Evolutionary conservation across 2,888 invertebrate genomes (phyloP), one percentile per base, ranked within the genome.

Genomic region (Ametastegia equiseti): DNA sequence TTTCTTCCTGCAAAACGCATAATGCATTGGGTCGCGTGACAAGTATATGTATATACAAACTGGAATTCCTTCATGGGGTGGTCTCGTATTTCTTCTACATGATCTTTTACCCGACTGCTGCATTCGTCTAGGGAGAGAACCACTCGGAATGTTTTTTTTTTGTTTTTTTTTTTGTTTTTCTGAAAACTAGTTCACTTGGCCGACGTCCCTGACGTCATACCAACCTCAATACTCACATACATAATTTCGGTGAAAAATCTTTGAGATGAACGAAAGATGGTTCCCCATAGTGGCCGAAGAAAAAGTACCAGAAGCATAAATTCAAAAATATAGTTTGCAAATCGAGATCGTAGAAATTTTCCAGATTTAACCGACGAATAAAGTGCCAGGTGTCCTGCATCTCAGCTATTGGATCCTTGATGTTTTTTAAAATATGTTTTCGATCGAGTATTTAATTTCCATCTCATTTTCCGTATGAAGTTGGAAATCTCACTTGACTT

Each of bases 1-100:
- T 71, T 71, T 71, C 27, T 27, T n/a, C 9, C 47, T 9, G 9
- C 23, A 47, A 71, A 27, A 63, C 15, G 13, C 9, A 54, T 19
- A 4, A 19, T 71, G 15, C 27, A 71, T 9, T 7, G 47, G 71
- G 45, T 71, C 27, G 71, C 47, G 27, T 45, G 45, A 71, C 27
- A 23, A 30, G 71, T 47, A 15, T n/a, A n/a, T n/a, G n/a, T n/a
- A n/a, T n/a, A n/a, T 47, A 71, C 45, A 7, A 71, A 71, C 45
- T 71, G 71, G 71, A 71, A 71, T 71, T 19, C 30, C 71, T 30
- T 47, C 47, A 36, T 27, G 36, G 71, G 45, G 71, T 47, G 71
- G 45, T 71, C 71, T 71, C 71, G 30, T 71, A 47, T 71, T 71
- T 71, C 45, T 71, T 47, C 45, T 71, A 45, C 27, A 30, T n/a